Percentiles rank a stretch among this genome's conserved stretches.
phyloP scores from a whole-genome alignment of 2,113 vertebrate species.

The Kryptolebias marmoratus region DNA sequence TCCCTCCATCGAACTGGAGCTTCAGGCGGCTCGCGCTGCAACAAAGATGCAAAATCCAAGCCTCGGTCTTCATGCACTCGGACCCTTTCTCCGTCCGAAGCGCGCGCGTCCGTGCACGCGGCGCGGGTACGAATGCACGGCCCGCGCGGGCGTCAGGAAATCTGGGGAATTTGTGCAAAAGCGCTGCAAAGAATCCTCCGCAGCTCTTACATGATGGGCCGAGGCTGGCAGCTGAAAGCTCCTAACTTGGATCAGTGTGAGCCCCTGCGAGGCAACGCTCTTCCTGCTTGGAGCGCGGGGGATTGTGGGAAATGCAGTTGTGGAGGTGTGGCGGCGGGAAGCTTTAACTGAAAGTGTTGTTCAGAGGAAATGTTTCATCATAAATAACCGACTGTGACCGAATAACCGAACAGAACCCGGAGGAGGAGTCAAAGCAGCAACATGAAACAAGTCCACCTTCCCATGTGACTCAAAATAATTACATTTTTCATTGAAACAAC shows the following conservation, averaged over 20 bases:
- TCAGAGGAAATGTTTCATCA: neutral
- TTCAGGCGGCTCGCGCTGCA: constrained; percentile 87
- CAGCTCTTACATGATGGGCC: constrained; percentile 94
- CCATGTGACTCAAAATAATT: too few relatives aligned
- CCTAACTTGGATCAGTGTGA: constrained; percentile 92
- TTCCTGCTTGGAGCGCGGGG: constrained; percentile 83
- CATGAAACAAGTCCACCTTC: too few relatives aligned
- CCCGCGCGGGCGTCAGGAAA: constrained; percentile 79
- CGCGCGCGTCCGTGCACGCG: constrained; percentile 82
- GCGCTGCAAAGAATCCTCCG: constrained; percentile 86
- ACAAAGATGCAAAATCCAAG: constrained; percentile 91
- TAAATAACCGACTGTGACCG: too few relatives aligned
- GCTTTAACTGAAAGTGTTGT: neutral
- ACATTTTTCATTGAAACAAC: too few relatives aligned
- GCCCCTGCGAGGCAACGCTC: constrained; percentile 84
- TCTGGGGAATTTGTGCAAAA: constrained; percentile 76
- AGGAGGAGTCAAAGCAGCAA: too few relatives aligned
- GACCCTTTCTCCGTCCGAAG: constrained; percentile 81
- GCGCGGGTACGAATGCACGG: constrained; percentile 81
- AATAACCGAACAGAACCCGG: too few relatives aligned
- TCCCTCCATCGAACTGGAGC: constrained; percentile 81
- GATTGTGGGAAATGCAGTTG: constrained; percentile 85
- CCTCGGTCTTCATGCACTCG: constrained; percentile 90
- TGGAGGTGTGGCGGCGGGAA: neutral
- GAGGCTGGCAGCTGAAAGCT: constrained; percentile 90